Base-by-base conservation (phyloP, 2,888 invertebrate genomes). In the Rhamnusium bicolor region DNA sequence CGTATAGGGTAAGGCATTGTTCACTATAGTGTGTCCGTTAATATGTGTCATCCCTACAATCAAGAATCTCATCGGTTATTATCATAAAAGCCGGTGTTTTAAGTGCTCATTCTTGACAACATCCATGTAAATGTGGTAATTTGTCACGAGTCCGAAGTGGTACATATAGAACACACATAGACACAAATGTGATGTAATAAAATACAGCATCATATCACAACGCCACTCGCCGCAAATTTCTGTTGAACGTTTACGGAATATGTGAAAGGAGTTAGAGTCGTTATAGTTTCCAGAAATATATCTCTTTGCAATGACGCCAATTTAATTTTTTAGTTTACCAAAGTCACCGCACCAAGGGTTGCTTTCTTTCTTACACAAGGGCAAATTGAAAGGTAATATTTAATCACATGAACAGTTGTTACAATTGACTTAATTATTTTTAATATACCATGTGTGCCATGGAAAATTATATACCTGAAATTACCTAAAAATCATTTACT, bases 121-220 rank as follows among this genome's bases (percentile, higher is more conserved):
- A 79, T 76, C 72, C 69, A 79, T 77, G 80, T 77, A 77, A 77
- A 80, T 80, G 78, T 69, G 78, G 79, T 77, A 79, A 80, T 80
- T 80, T 79, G 79, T 79, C 80, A 80, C 75, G 73, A 66, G 77
- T 75, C 76, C 77, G 69, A 78, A 75, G 73, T 78, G 72, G 75
- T 71, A 62, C 62, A 27, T 62, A 62, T 62, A 47, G 62, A 62
- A 62, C 63, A 29, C 65, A 53, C 53, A 65, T 65, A 65, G 65
- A 65, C 65, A 65, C 65, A 65, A 51, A 65, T 53, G 32, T 65
- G 51, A 32, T 53, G 65, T 53, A 65, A 53, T 65, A 32, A 65
- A 65, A 65, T 51, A 27, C 49, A 29, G 32, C 65, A 65, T 65
- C 53, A 40, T 65, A 65, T 65, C 53, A 65, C 65, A 53, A 53